Conservation (phyloP, 2,888 invertebrate species). For the Drosophila anomelani region DNA sequence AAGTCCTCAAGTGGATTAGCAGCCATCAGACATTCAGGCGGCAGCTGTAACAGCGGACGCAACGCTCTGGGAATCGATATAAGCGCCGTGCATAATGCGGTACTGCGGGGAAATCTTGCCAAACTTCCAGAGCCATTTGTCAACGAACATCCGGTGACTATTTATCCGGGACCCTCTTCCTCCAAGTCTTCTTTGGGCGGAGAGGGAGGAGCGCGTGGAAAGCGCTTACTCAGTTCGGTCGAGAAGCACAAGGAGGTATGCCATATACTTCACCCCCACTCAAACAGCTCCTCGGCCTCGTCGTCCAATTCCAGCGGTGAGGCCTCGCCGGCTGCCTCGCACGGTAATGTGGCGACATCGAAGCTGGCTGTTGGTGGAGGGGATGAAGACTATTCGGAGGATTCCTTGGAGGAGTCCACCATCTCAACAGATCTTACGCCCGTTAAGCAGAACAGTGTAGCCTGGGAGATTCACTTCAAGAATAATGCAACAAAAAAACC, state of each 20-base stretch:
- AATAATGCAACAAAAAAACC: conserved; percentile 74
- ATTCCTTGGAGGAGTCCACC: conserved; percentile 89
- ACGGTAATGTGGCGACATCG: conserved; percentile 63
- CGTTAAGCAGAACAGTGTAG: conserved; percentile 92
- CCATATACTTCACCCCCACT: conserved; percentile 85
- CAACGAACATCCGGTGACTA: conserved; percentile 89
- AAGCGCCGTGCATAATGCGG: conserved; percentile 85
- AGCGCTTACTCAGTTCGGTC: conserved; percentile 86
- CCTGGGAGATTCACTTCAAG: conserved; percentile 94
- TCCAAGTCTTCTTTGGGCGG: conserved; percentile 34
- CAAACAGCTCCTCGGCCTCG: conserved; percentile 73
- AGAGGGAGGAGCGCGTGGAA: conserved; percentile 61
- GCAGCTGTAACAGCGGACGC: conserved; percentile 83
- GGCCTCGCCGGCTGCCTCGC: conserved; percentile 69
- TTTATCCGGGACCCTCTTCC: conserved; percentile 86
- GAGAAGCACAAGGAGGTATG: conserved; percentile 93
- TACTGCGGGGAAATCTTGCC: conserved; percentile 83
- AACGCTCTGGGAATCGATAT: conserved; percentile 84
- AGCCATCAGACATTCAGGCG: conserved; percentile 66
- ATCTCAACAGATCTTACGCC: conserved; percentile 86
- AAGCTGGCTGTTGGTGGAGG: conserved; percentile 68
- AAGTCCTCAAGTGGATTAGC: conserved; percentile 59
- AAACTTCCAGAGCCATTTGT: conserved; percentile 84
- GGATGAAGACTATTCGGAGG: conserved; percentile 91
- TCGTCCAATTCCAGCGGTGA: conserved; percentile 72